Evolutionary conservation across 1,140 invertebrate species (phyloP).

Genomic region (Drosophila gunungcola): DNA sequence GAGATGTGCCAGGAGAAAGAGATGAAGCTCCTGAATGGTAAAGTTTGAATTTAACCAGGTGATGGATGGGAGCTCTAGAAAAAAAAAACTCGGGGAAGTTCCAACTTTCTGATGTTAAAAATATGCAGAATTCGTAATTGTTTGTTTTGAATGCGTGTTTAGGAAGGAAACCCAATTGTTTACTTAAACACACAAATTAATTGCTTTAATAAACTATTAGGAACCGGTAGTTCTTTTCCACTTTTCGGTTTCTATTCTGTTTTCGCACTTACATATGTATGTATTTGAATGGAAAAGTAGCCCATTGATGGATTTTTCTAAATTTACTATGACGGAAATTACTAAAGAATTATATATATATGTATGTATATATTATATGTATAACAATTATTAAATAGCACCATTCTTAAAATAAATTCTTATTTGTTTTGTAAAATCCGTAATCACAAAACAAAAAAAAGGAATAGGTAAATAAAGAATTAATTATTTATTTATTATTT

Average conservation of each 20-base stretch:
- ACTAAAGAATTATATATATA: no score
- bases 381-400: no score
- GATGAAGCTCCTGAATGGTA: neutral
- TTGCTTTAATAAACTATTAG: conserved; percentile 26
- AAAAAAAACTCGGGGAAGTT: neutral
- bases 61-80: conserved; percentile 18
- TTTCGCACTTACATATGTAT: neutral
- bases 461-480: no score
- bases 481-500: no score
- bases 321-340: neutral
- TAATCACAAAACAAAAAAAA: no score
- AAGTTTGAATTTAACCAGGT: conserved; percentile 14
- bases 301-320: conserved; percentile 1
- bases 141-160: conserved; percentile 27
- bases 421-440: no score
- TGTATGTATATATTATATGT: no score
- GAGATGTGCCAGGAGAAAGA: neutral
- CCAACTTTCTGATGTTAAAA: neutral
- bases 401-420: no score
- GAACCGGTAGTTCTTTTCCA: conserved; percentile 40
- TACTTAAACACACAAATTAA: conserved; percentile 27
- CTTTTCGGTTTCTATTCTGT: neutral
- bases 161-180: conserved; percentile 21
- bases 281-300: neutral
- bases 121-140: conserved; percentile 18